Evolutionary conservation across 2,797 vertebrate species (phyloP).

Genomic region (Eremophila alpestris): DNA sequence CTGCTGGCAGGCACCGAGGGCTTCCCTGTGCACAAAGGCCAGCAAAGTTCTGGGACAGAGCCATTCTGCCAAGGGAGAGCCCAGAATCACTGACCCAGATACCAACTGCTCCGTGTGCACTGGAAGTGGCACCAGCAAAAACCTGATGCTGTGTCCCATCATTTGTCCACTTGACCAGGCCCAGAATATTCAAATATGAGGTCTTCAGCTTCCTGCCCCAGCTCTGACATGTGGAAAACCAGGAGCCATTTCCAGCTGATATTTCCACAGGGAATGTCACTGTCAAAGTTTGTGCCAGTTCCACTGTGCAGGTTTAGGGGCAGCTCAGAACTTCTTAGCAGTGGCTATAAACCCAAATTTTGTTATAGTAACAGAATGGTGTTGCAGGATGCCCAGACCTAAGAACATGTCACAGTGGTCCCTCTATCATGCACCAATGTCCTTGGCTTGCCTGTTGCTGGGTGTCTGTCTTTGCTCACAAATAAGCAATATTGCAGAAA

Average conservation of each 20-base stretch:
- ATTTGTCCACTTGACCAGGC: background rate
- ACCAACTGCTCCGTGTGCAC: rapidly evolving
- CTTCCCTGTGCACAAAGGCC: background rate
- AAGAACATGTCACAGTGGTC: background rate
- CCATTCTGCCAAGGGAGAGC: background rate
- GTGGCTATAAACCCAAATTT: background rate
- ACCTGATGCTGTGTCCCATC: background rate
- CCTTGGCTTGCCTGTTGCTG: background rate
- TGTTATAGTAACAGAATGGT: background rate
- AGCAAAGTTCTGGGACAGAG: background rate
- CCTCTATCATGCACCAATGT: background rate
- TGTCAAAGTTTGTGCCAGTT: background rate
- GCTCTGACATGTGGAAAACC: background rate
- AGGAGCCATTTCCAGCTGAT: background rate
- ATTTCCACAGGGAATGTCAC: background rate
- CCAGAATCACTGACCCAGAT: background rate
- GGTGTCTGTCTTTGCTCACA: background rate
- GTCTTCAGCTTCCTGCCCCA: background rate
- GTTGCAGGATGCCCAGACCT: background rate
- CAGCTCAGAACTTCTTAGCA: background rate
- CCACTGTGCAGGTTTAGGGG: background rate
- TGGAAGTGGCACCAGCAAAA: background rate
- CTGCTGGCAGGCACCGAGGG: rapidly evolving
- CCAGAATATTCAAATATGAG: background rate
- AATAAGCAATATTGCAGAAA: background rate